A percentile compares a stretch with the other conserved stretches of the same genome.
phyloP scores from a whole-genome alignment of 2,113 vertebrate species.

The Seriola aureovittata region DNA sequence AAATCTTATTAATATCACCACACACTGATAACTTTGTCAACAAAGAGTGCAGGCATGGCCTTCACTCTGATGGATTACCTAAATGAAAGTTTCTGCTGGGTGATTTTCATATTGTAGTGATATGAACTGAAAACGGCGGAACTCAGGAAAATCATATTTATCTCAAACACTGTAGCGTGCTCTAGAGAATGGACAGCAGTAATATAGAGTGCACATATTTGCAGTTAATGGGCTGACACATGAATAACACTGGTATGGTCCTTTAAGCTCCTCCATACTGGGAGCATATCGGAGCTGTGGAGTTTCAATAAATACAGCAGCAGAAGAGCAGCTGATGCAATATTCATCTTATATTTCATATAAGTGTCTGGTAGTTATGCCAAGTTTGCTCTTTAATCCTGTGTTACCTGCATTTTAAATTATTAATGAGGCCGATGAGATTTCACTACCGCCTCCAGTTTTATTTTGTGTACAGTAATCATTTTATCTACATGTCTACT shows the following conservation, averaged over 20 bases:
- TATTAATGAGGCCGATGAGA: conserved; percentile 42
- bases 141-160: neutral
- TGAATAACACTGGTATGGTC: neutral
- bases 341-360: conserved; percentile 32
- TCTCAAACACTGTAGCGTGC: neutral
- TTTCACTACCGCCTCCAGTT: conserved; percentile 4
- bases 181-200: conserved; percentile 19
- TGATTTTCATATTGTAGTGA: conserved; percentile 28
- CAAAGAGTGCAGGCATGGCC: neutral
- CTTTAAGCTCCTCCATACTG: conserved; percentile 18
- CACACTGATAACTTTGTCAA: conserved; percentile 3
- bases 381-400: conserved; percentile 21
- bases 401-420: conserved; percentile 25
- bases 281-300: conserved; percentile 4
- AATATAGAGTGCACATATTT: conserved; percentile 2
- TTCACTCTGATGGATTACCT: neutral
- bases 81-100: conserved; percentile 1
- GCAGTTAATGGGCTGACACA: conserved; percentile 42
- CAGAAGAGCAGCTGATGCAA: conserved; percentile 26
- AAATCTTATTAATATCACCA: neutral
- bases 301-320: conserved; percentile 27
- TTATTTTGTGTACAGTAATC: conserved; percentile 3
- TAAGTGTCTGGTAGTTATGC: conserved; percentile 7
- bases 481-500: neutral
- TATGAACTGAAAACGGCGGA: conserved; percentile 15